phyloP scores from a whole-genome alignment of 2,113 vertebrate genomes.

The Cervus canadensis region DNA sequence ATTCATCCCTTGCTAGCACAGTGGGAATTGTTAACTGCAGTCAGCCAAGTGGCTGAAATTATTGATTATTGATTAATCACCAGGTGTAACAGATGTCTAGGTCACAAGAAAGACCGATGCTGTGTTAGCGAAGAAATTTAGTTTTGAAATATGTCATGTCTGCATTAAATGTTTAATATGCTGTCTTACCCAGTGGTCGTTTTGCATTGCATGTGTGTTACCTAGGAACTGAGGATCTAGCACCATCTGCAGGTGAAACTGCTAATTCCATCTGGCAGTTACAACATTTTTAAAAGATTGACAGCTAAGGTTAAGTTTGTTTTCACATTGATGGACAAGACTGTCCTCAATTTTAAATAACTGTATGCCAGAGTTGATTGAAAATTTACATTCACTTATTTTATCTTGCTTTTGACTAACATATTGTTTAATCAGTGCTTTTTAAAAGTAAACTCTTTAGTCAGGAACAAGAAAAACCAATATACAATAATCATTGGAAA shows the following conservation, averaged over 20 bases:
- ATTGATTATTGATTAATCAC: not conserved
- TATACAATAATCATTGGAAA: not conserved
- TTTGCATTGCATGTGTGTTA: not conserved
- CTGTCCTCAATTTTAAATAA: not conserved
- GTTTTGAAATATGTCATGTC: slow-evolving; percentile 1
- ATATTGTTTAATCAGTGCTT: not conserved
- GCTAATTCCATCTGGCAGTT: not conserved
- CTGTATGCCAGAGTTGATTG: not conserved
- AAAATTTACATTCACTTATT: not conserved
- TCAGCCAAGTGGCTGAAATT: not conserved
- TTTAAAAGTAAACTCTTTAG: not conserved
- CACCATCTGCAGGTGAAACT: slow-evolving; percentile 56
- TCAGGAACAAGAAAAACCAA: not conserved
- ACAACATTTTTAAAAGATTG: not conserved
- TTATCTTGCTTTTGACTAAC: not conserved
- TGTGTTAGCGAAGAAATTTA: not conserved
- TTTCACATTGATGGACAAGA: not conserved
- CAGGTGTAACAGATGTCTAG: not conserved
- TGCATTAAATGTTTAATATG: slow-evolving; percentile 31
- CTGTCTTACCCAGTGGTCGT: not conserved
- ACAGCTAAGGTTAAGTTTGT: not conserved
- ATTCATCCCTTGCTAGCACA: not conserved
- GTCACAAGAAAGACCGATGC: not conserved
- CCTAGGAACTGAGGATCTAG: slow-evolving; percentile 18
- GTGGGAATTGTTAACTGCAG: not conserved